A percentile compares a stretch with the other conserved stretches of the same genome.
Conservation (phyloP, 1,140 invertebrate species). For the Sarcophaga peregrina region DNA sequence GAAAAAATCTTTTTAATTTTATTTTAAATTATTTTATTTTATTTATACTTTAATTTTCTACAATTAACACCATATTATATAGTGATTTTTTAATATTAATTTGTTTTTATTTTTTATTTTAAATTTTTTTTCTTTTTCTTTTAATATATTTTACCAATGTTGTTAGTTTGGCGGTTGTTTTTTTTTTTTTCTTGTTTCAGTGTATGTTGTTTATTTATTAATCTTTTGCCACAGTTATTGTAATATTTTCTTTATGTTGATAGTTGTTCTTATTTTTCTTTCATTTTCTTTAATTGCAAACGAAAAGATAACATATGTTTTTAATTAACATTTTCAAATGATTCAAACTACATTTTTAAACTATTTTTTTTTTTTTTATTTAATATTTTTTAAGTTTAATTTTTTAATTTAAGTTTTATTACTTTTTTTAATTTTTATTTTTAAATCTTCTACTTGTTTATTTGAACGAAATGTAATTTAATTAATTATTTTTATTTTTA, state of each 20-base stretch:
- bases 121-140: background rate
- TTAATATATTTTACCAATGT: background rate
- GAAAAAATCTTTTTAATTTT: too few relatives aligned
- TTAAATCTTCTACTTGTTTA: background rate
- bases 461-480: background rate
- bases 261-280: background rate
- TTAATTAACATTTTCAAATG: too few relatives aligned
- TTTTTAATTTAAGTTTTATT: background rate
- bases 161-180: background rate
- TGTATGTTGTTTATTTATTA: background rate
- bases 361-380: constrained; percentile 12
- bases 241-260: constrained; percentile 16
- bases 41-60: background rate
- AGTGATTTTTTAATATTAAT: background rate
- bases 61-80: constrained; percentile 13
- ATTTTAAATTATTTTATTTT: background rate
- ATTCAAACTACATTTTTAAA: background rate
- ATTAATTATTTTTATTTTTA: background rate
- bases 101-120: background rate
- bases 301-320: background rate
- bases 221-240: constrained; percentile 1
- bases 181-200: background rate
- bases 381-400: constrained; percentile 21
- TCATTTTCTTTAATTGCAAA: background rate
- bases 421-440: background rate